Conservation (phyloP, 2,113 vertebrate genomes). For the Pelusios castaneus region DNA sequence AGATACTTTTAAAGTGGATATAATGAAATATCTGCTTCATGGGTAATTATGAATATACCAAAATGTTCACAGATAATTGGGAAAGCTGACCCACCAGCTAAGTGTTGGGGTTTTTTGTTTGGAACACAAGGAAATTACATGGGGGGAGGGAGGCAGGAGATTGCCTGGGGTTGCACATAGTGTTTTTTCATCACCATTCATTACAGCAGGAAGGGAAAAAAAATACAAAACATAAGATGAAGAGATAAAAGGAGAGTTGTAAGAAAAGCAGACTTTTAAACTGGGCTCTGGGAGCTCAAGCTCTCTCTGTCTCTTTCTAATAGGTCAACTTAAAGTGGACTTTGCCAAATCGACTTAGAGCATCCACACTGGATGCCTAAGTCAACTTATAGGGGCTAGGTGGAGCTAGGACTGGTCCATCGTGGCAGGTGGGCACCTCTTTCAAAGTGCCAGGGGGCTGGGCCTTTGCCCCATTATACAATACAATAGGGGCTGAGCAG, state of each 20-base stretch:
- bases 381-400: too few species aligned
- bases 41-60: slow-evolving; percentile 33
- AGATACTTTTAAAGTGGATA: slow-evolving; percentile 23
- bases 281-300: slow-evolving; percentile 32
- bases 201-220: slow-evolving; percentile 30
- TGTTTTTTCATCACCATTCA: slow-evolving; percentile 67
- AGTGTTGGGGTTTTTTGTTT: background rate
- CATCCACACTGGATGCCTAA: too few species aligned
- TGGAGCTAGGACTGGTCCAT: too few species aligned
- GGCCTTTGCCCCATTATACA: too few species aligned
- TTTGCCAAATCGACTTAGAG: too few species aligned
- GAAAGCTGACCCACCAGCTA: slow-evolving; percentile 30
- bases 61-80: slow-evolving; percentile 49
- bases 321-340: background rate
- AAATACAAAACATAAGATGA: slow-evolving; percentile 36
- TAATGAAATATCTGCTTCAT: slow-evolving; percentile 43
- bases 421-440: too few species aligned
- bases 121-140: slow-evolving; percentile 45
- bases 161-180: slow-evolving; percentile 37
- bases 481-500: too few species aligned
- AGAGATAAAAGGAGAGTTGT: slow-evolving; percentile 67
- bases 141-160: too few species aligned
- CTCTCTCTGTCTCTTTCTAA: background rate
- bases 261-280: slow-evolving; percentile 44
- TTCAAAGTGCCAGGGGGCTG: too few species aligned